These are phyloP conservation scores for Urocynchramus pylzowi DNA, from an alignment of 2,113 vertebrate genomes.

Conservation along the genomic window DNA sequence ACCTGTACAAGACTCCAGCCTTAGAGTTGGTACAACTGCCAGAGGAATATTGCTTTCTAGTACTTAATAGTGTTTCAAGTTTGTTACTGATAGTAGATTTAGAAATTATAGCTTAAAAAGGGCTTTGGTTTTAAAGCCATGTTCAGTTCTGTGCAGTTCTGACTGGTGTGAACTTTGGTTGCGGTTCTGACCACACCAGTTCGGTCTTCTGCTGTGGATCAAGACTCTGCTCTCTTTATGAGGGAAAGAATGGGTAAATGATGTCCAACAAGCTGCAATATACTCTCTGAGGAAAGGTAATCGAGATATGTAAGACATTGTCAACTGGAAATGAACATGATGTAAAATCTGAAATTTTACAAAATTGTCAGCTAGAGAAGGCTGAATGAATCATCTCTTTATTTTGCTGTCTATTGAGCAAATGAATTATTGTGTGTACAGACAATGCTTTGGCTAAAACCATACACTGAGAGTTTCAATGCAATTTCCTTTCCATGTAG, in stretches of 20 bases:
- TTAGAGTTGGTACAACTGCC: neutral
- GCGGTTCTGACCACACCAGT: neutral
- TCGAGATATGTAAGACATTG: fast-evolving
- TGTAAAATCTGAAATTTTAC: neutral
- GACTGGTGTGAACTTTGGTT: neutral
- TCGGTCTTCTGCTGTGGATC: neutral
- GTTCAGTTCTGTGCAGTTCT: neutral
- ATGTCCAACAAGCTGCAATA: neutral
- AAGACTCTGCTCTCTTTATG: neutral
- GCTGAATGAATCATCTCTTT: neutral
- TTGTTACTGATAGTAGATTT: neutral
- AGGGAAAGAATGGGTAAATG: neutral
- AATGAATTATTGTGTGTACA: neutral
- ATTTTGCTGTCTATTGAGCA: neutral
- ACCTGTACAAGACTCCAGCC: neutral
- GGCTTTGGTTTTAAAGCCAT: neutral
- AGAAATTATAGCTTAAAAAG: neutral
- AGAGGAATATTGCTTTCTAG: neutral
- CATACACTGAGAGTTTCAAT: neutral
- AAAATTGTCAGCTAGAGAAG: neutral
- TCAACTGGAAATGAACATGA: neutral
- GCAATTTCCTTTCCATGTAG: neutral
- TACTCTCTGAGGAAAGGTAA: neutral
- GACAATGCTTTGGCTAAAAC: neutral
- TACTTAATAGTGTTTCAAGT: neutral